A percentile compares a stretch with the other conserved stretches of the same genome.
Evolutionary conservation across 2,888 invertebrate genomes (phyloP).

Genomic region (Chrysolina americana): DNA sequence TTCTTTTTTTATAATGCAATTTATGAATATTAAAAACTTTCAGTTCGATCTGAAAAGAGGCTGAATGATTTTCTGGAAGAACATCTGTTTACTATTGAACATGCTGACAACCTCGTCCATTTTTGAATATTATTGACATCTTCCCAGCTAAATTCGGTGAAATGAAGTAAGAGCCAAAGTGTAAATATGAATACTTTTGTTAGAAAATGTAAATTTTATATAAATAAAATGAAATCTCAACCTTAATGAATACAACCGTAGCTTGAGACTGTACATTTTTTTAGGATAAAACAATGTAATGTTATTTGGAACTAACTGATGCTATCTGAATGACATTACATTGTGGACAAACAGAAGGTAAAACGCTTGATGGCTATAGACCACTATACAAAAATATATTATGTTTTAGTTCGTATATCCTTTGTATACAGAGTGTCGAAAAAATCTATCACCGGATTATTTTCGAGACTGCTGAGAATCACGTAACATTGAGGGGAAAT

Average conservation of each 20-base stretch:
- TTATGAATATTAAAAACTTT: too few relatives aligned
- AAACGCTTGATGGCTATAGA: constrained; percentile 55
- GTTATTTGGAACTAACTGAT: constrained; percentile 22
- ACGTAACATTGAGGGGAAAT: too few relatives aligned
- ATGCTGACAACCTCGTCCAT: too few relatives aligned
- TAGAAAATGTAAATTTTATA: constrained; percentile 58
- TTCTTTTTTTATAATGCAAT: too few relatives aligned
- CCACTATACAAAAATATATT: constrained; percentile 40
- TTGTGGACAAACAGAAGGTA: constrained; percentile 44
- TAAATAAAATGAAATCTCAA: constrained; percentile 52
- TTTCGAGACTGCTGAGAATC: not conserved
- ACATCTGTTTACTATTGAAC: too few relatives aligned
- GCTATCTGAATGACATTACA: constrained; percentile 24
- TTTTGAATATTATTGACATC: not conserved
- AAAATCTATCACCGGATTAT: not conserved
- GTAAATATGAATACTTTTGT: constrained; percentile 61
- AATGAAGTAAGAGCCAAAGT: constrained; percentile 58
- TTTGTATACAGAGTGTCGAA: constrained; percentile 50
- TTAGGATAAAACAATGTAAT: constrained; percentile 21
- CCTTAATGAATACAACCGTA: constrained; percentile 50
- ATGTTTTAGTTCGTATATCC: constrained; percentile 52
- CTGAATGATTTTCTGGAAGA: too few relatives aligned
- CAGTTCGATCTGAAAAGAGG: too few relatives aligned
- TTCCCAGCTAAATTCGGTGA: not conserved
- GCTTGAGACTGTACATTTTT: constrained; percentile 52